Conservation (phyloP, 2,888 invertebrate genomes). For the Agrochola lychnidis region DNA sequence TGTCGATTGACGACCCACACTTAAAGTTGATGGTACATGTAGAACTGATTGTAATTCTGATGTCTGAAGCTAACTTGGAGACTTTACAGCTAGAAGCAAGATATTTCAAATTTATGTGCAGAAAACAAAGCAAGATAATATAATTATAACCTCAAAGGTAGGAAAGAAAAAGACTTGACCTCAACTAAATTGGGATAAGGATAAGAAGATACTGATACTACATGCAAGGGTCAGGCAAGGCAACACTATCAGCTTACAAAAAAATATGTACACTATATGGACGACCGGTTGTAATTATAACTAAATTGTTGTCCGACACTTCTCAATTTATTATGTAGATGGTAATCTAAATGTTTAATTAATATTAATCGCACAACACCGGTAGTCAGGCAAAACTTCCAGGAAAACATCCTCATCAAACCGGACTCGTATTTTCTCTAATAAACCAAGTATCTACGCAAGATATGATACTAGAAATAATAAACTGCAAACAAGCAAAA, state of each 20-base stretch:
- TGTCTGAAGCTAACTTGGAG: neutral
- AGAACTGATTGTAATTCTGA: neutral
- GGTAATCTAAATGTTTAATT: conserved; percentile 48
- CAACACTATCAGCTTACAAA: neutral
- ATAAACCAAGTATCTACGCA: conserved; percentile 13
- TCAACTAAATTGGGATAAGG: neutral
- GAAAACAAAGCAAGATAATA: neutral
- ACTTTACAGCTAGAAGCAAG: neutral
- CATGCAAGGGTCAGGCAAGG: too few species aligned
- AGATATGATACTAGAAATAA: neutral
- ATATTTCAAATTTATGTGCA: neutral
- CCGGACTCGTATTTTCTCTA: conserved; percentile 32
- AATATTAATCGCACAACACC: conserved; percentile 57
- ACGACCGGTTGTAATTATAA: conserved; percentile 15
- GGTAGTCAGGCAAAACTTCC: conserved; percentile 30
- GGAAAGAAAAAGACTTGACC: neutral
- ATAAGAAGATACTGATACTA: neutral
- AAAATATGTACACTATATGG: neutral
- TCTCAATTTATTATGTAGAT: conserved; percentile 51
- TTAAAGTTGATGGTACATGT: neutral
- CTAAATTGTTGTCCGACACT: conserved; percentile 15
- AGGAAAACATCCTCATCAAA: conserved; percentile 45
- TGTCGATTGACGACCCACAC: neutral
- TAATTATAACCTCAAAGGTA: too few species aligned
- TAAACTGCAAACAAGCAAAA: conserved; percentile 28